Evolutionary conservation across 1,140 invertebrate species (phyloP).

Genomic region (Acyrthosiphon pisum): DNA sequence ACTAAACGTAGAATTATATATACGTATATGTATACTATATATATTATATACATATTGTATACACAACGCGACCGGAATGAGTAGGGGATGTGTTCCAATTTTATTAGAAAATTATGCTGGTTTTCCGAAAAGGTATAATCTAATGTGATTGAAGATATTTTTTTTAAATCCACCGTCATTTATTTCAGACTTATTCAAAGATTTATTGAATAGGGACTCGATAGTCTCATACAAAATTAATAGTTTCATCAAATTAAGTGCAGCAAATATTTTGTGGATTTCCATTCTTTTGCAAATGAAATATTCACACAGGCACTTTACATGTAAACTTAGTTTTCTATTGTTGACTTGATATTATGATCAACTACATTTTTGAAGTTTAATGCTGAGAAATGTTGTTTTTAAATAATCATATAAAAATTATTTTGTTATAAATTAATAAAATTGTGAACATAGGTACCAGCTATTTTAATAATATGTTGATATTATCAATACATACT

Average conservation of each 20-base stretch:
- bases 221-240: background rate
- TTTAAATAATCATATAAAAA: background rate
- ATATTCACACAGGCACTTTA: background rate
- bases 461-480: no score
- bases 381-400: background rate
- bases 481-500: background rate
- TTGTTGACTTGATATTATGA: background rate
- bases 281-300: background rate
- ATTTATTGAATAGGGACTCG: background rate
- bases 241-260: background rate
- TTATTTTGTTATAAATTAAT: background rate
- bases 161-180: background rate
- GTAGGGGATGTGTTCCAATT: background rate
- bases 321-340: background rate
- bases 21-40: background rate
- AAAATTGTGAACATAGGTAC: background rate
- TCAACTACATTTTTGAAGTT: background rate
- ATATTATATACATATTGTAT: background rate
- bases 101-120: background rate
- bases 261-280: background rate
- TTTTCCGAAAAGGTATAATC: background rate
- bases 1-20: slow-evolving; percentile 19
- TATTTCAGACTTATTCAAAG: background rate
- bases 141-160: background rate
- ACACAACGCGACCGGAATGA: background rate